phyloP scores from a whole-genome alignment of 2,113 vertebrate genomes.

The Cervus canadensis region DNA sequence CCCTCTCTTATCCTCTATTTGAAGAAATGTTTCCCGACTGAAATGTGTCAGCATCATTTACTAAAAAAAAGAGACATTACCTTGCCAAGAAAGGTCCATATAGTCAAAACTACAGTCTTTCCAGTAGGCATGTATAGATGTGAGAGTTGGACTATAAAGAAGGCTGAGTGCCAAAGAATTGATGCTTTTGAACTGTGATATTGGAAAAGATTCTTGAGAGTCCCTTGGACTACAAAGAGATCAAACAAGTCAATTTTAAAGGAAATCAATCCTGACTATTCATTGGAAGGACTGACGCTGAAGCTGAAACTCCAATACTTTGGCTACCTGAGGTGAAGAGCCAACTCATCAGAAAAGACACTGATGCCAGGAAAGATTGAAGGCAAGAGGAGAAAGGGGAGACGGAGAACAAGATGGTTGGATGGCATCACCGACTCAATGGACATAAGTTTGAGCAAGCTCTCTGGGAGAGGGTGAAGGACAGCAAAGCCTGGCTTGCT shows the following conservation, averaged over 20 bases:
- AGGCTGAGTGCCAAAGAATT: background rate
- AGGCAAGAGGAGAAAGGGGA: background rate
- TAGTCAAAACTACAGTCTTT: background rate
- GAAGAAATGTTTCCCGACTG: background rate
- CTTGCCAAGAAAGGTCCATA: background rate
- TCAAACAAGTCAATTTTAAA: background rate
- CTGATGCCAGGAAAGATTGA: background rate
- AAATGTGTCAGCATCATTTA: background rate
- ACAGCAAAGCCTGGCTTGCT: background rate
- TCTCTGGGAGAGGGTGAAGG: background rate
- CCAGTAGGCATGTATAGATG: background rate
- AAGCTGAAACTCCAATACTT: background rate
- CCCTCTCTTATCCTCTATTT: background rate
- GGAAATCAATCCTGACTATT: background rate
- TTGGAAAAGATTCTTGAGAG: background rate
- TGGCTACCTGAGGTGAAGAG: background rate
- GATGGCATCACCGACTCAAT: background rate
- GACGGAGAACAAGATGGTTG: background rate
- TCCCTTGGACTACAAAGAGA: background rate
- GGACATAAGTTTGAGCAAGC: background rate
- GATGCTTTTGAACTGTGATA: accelerated
- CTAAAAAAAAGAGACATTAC: background rate
- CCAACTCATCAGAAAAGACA: background rate
- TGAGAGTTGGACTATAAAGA: background rate
- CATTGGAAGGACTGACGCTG: background rate